Evolutionary conservation across 2,888 invertebrate species (phyloP), one percentile per base, ranked within the genome.

Genomic region (Hypomecis punctinalis): DNA sequence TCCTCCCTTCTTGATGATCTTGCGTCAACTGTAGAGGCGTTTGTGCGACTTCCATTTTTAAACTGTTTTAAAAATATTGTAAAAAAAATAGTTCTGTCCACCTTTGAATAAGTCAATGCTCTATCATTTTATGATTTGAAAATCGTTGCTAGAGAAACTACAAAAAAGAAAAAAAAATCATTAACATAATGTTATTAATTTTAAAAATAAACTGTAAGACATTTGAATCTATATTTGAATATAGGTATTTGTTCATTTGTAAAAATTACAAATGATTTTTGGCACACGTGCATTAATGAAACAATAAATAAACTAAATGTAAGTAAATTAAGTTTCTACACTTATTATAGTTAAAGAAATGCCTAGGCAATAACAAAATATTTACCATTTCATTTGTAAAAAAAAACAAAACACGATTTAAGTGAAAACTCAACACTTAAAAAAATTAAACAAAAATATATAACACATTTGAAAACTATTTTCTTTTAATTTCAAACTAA

Each of bases 11-110:
- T 60, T 89, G 88, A 66, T 89, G 91, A 4, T 93, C 93, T 76
- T 92, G 93, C 0, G 91, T 89, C 33, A 93, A 68, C 67, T 90
- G 92, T 4, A 93, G 70, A 6, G 93, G 92, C n/a, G 87, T 85
- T 74, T 93, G 93, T 0, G 90, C 91, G 11, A 93, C 85, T 82
- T 93, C 93, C 93, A 93, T 93, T 70, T 47, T 53, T 51, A 37
- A 48, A 48, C 48, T 48, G 42, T 35, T 35, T 48, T 7, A n/a
- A 48, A 5, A 33, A 6, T 6, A 5, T 8, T 6, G 6, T n/a
- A 6, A 48, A 33, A 6, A 40, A 0, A 9, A 9, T 7, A 40
- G 6, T 35, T 48, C 10, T 48, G 11, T 11, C 13, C 52, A 52
- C 52, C 40, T 52, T 52, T 40, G 7, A 9, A 52, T 23, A 4